Percentiles rank a stretch among this genome's conserved stretches.
Conservation (phyloP, 2,797 vertebrate genomes). For the Lemur catta region DNA sequence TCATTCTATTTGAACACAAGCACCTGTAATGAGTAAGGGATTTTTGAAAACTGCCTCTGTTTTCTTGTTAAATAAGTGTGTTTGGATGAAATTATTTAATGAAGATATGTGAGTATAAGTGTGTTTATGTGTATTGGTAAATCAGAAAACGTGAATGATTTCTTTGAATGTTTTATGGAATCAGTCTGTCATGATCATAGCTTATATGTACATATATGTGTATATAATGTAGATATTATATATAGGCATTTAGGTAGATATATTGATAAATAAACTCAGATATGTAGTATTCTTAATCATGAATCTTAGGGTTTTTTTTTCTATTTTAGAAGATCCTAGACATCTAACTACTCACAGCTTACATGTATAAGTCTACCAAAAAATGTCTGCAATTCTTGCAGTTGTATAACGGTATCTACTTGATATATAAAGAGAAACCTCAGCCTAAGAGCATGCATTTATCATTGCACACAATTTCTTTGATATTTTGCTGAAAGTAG, state of each 20-base stretch:
- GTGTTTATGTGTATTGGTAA: neutral
- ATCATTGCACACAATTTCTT: neutral
- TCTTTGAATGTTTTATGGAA: neutral
- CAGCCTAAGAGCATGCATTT: neutral
- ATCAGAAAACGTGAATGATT: neutral
- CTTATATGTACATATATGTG: neutral
- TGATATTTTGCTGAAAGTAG: neutral
- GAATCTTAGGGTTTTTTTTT: neutral
- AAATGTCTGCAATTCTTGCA: neutral
- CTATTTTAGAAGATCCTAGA: neutral
- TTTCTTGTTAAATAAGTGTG: neutral
- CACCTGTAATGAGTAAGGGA: neutral
- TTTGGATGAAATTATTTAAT: neutral
- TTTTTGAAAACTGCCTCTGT: neutral
- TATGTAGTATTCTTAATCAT: neutral
- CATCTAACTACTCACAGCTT: neutral
- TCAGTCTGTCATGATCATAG: neutral
- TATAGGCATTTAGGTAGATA: neutral
- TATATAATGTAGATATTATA: neutral
- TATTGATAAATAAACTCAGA: neutral
- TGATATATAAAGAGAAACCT: neutral
- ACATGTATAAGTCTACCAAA: neutral
- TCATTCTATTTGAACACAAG: neutral
- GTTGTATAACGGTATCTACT: neutral
- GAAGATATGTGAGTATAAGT: neutral